phyloP scores from a whole-genome alignment of 2,888 invertebrate genomes.

The Dasypogon diadema region DNA sequence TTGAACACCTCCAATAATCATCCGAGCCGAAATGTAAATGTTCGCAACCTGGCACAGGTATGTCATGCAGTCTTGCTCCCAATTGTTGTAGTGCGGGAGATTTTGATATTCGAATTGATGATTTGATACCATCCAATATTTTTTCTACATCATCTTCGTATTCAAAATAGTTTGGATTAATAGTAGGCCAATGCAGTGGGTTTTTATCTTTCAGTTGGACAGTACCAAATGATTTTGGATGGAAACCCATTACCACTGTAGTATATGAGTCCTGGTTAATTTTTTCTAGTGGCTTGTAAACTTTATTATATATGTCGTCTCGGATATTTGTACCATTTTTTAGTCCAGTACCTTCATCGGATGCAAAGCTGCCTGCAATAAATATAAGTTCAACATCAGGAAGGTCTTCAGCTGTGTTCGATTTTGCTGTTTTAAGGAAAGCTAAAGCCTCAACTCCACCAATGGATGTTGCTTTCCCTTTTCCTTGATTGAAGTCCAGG shows the following conservation, averaged over 20 bases:
- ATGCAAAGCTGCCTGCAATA: slow-evolving; percentile 74
- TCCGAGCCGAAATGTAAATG: slow-evolving; percentile 70
- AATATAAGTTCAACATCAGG: slow-evolving; percentile 78
- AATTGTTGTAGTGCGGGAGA: slow-evolving; percentile 73
- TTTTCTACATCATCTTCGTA: slow-evolving; percentile 75
- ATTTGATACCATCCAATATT: slow-evolving; percentile 74
- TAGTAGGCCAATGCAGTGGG: slow-evolving; percentile 80
- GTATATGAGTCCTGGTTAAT: slow-evolving; percentile 71
- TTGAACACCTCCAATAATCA: slow-evolving; percentile 77
- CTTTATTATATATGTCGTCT: slow-evolving; percentile 71
- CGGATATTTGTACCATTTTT: slow-evolving; percentile 72
- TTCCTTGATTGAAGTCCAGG: slow-evolving; percentile 61
- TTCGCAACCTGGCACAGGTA: slow-evolving; percentile 70
- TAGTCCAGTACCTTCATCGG: slow-evolving; percentile 73
- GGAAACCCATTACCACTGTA: slow-evolving; percentile 75
- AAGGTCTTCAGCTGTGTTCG: slow-evolving; percentile 72
- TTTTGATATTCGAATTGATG: slow-evolving; percentile 71
- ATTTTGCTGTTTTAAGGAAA: slow-evolving; percentile 73
- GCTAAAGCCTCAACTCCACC: slow-evolving; percentile 78
- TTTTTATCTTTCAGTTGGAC: slow-evolving; percentile 77
- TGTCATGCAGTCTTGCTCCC: slow-evolving; percentile 71
- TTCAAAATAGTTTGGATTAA: slow-evolving; percentile 84
- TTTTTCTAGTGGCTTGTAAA: slow-evolving; percentile 72
- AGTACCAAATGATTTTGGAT: slow-evolving; percentile 79
- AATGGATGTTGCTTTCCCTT: slow-evolving; percentile 70